Evolutionary conservation across 2,797 vertebrate species (phyloP).

Genomic region (Sparidentex hasta): DNA sequence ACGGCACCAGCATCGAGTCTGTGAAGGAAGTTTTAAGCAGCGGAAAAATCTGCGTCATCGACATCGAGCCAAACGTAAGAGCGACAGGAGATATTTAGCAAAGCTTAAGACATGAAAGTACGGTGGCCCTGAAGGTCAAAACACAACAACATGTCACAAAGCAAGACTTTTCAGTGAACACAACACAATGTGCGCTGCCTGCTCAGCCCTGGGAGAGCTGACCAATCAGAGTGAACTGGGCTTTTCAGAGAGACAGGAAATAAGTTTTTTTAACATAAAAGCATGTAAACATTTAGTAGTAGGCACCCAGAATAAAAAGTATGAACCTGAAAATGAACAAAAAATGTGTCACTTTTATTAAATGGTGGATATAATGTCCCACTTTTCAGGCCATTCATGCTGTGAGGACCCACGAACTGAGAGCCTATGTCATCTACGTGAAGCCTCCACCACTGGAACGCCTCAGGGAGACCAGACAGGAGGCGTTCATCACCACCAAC

Average conservation of each 20-base stretch:
- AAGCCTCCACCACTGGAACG: constrained; percentile 90
- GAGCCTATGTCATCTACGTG: constrained; percentile 93
- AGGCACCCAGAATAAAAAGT: too few relatives aligned
- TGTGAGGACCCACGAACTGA: constrained; percentile 91
- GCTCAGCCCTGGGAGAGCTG: too few relatives aligned
- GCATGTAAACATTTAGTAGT: too few relatives aligned
- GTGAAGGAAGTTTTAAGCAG: constrained; percentile 87
- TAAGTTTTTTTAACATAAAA: too few relatives aligned
- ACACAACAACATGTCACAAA: too few relatives aligned
- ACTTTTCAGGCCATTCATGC: constrained; percentile 87
- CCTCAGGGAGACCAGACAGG: constrained; percentile 90
- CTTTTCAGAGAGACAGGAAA: too few relatives aligned
- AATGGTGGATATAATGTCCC: neutral
- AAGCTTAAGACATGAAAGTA: neutral
- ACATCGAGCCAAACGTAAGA: constrained; percentile 93
- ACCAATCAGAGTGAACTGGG: too few relatives aligned
- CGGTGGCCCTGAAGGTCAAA: too few relatives aligned
- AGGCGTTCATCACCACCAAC: constrained; percentile 90
- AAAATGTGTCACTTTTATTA: neutral
- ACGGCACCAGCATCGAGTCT: constrained; percentile 92
- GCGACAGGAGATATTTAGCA: neutral
- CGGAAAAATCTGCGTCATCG: constrained; percentile 92
- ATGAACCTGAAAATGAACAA: too few relatives aligned
- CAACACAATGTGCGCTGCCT: too few relatives aligned
- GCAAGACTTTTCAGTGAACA: too few relatives aligned